Evolutionary conservation across 2,888 invertebrate species (phyloP).

Genomic region (Elmis aenea): DNA sequence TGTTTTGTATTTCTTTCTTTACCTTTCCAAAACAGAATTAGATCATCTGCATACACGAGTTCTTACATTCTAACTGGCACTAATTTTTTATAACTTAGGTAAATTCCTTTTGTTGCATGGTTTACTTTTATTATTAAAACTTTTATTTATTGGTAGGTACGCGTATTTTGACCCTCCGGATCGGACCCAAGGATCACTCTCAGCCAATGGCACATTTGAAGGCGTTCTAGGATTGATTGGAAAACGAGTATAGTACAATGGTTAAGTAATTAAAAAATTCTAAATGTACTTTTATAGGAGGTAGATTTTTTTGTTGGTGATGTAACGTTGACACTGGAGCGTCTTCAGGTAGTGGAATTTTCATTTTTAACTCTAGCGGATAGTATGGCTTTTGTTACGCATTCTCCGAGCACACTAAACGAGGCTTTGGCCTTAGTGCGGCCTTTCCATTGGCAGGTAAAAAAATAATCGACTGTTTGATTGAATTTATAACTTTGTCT

Average conservation of each 20-base stretch:
- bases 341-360: slow-evolving; percentile 68
- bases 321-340: slow-evolving; percentile 67
- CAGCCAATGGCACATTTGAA: slow-evolving; percentile 62
- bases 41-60: too few species aligned
- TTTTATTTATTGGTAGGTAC: slow-evolving; percentile 48
- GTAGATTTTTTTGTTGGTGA: slow-evolving; percentile 72
- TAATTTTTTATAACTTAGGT: too few species aligned
- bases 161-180: slow-evolving; percentile 70
- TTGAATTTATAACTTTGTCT: slow-evolving; percentile 2
- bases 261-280: background rate
- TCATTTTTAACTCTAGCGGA: slow-evolving; percentile 72
- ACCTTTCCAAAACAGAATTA: too few species aligned
- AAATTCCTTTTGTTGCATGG: slow-evolving; percentile 2
- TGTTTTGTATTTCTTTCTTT: too few species aligned
- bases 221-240: slow-evolving; percentile 69
- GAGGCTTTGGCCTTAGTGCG: slow-evolving; percentile 69
- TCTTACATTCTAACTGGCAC: too few species aligned
- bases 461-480: too few species aligned
- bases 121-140: slow-evolving; percentile 7
- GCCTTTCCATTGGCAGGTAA: slow-evolving; percentile 67
- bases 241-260: slow-evolving; percentile 57
- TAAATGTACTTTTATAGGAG: slow-evolving; percentile 45
- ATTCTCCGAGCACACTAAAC: slow-evolving; percentile 66
- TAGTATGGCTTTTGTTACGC: slow-evolving; percentile 71
- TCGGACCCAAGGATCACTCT: slow-evolving; percentile 64